Percentiles rank a stretch among this genome's conserved stretches.
phyloP scores from a whole-genome alignment of 2,113 vertebrate species.

The Cynocephalus volans region DNA sequence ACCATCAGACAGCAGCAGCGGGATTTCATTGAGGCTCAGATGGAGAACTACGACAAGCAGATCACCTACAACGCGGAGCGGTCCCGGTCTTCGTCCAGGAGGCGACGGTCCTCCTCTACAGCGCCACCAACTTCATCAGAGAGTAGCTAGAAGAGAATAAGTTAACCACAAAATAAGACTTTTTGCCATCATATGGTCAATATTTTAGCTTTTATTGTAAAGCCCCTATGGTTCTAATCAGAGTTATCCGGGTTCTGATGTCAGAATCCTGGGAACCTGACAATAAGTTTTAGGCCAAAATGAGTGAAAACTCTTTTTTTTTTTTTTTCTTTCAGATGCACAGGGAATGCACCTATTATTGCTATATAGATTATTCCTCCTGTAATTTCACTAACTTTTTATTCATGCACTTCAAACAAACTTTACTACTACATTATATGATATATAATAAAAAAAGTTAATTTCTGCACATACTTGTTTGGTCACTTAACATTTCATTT shows the following conservation, averaged over 20 bases:
- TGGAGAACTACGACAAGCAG: constrained; percentile 96
- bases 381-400: constrained; percentile 98
- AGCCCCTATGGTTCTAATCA: constrained; percentile 99
- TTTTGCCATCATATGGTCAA: constrained; percentile 99
- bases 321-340: constrained; percentile 92
- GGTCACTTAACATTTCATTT: constrained; percentile 84
- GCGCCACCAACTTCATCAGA: constrained; percentile 99
- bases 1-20: constrained; percentile 97
- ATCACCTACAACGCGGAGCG: constrained; percentile 92
- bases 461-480: constrained; percentile 91
- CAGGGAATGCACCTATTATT: constrained; percentile 96
- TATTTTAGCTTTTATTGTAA: constrained; percentile 99
- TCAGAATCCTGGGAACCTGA: constrained; percentile 97
- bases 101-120: constrained; percentile 96
- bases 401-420: constrained; percentile 96
- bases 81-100: constrained; percentile 95
- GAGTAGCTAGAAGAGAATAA: constrained; percentile 97
- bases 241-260: constrained; percentile 98
- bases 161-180: constrained; percentile 94
- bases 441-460: constrained; percentile 90
- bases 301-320: constrained; percentile 93
- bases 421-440: constrained; percentile 94
- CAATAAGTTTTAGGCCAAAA: constrained; percentile 97
- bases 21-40: constrained; percentile 97
- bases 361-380: constrained; percentile 93